These are phyloP conservation scores for Bruchidius siliquastri DNA, from an alignment of 2,888 invertebrate species.

Conservation along the genomic window DNA sequence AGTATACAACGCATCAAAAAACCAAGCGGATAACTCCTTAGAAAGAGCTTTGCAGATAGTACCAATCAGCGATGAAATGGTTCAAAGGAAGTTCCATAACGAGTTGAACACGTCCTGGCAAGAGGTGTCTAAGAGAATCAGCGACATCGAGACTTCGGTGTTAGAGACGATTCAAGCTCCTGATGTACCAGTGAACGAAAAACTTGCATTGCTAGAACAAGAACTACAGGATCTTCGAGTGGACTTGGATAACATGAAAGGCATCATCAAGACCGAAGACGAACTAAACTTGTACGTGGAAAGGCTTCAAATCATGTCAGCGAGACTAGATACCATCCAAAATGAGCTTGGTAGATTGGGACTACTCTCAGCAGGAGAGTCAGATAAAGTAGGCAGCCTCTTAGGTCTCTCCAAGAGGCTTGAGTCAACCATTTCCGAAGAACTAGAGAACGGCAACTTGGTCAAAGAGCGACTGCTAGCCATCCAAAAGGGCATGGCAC, in stretches of 20 bases:
- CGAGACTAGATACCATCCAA: slow-evolving; percentile 71
- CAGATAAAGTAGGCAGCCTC: slow-evolving; percentile 71
- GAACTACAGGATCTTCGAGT: slow-evolving; percentile 70
- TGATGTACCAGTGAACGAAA: slow-evolving; percentile 69
- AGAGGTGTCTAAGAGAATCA: slow-evolving; percentile 59
- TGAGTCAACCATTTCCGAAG: slow-evolving; percentile 69
- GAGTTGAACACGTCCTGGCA: slow-evolving; percentile 76
- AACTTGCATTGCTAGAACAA: slow-evolving; percentile 68
- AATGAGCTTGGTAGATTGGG: slow-evolving; percentile 75
- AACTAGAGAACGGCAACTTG: slow-evolving; percentile 68
- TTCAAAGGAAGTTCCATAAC: slow-evolving; percentile 72
- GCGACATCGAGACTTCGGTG: slow-evolving; percentile 61
- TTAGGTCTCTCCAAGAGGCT: slow-evolving; percentile 66
- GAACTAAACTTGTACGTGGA: slow-evolving; percentile 78
- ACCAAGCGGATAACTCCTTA: slow-evolving; percentile 67
- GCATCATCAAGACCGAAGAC: slow-evolving; percentile 77
- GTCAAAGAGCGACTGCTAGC: slow-evolving; percentile 71
- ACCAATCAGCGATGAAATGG: slow-evolving; percentile 78
- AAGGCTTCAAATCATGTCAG: slow-evolving; percentile 70
- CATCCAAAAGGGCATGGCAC: slow-evolving; percentile 66
- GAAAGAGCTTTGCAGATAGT: slow-evolving; percentile 74
- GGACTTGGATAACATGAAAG: slow-evolving; percentile 66
- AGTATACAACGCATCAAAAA: slow-evolving; percentile 71
- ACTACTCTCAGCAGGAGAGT: slow-evolving; percentile 66
- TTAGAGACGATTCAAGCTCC: slow-evolving; percentile 68